These are phyloP conservation scores for Anodontia alba DNA, from an alignment of 2,888 invertebrate species.

Conservation along the genomic window DNA sequence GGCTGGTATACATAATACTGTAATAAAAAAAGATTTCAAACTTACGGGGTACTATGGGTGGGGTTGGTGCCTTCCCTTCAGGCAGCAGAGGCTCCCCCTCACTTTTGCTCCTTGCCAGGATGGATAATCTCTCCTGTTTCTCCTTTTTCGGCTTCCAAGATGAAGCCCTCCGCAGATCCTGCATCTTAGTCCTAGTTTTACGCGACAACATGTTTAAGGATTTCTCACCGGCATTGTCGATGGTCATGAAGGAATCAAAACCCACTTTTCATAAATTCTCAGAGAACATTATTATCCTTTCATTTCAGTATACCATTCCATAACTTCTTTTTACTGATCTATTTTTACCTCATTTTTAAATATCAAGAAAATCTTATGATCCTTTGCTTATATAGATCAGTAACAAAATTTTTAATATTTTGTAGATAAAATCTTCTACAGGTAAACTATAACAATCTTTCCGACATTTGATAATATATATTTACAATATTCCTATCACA, in stretches of 20 bases:
- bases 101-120: slow-evolving; percentile 61
- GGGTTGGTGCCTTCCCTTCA: slow-evolving; percentile 44
- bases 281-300: neutral
- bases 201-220: slow-evolving; percentile 47
- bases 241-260: neutral
- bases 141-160: slow-evolving; percentile 70
- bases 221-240: neutral
- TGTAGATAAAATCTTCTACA: slow-evolving; percentile 16
- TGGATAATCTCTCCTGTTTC: slow-evolving; percentile 33
- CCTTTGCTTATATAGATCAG: slow-evolving; percentile 7
- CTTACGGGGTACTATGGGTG: slow-evolving; percentile 59
- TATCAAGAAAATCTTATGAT: neutral
- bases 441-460: slow-evolving; percentile 8
- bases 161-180: slow-evolving; percentile 66
- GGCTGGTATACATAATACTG: too few species aligned
- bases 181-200: slow-evolving; percentile 69
- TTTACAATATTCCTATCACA: slow-evolving; percentile 28
- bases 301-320: neutral
- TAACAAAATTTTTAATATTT: slow-evolving; percentile 7
- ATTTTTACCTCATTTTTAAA: neutral
- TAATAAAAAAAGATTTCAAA: too few species aligned
- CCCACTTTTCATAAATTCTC: too few species aligned
- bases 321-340: neutral
- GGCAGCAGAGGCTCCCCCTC: slow-evolving; percentile 50
- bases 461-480: slow-evolving; percentile 31